phyloP scores from a whole-genome alignment of 2,797 vertebrate genomes.

The Glossophaga mutica region DNA sequence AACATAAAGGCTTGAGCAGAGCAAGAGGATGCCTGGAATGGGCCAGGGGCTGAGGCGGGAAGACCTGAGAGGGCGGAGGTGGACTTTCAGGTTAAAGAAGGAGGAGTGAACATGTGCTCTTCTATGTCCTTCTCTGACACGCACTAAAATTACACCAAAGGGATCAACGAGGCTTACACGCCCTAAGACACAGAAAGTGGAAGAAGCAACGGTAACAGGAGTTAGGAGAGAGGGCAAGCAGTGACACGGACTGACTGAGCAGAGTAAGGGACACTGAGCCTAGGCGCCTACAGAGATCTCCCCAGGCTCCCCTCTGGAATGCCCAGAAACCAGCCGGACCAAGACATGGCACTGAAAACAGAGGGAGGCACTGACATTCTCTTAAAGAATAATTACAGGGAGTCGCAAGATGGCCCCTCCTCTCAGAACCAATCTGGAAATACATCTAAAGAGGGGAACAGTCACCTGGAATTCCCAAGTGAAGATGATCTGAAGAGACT shows the following conservation, averaged over 20 bases:
- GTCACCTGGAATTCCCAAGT: too few species aligned
- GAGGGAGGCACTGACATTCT: background rate
- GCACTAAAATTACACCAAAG: background rate
- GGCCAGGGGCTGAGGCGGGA: too few species aligned
- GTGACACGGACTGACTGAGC: background rate
- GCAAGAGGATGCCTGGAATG: too few species aligned
- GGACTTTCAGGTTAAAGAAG: background rate
- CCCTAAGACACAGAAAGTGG: background rate
- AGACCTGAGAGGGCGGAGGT: background rate
- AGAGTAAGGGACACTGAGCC: background rate
- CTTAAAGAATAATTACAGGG: background rate
- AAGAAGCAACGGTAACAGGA: background rate
- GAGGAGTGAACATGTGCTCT: background rate
- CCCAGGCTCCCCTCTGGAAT: background rate
- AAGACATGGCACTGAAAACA: background rate
- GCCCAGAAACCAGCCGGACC: background rate
- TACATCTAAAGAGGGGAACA: too few species aligned
- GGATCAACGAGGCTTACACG: background rate
- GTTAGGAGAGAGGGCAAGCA: background rate
- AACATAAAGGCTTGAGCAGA: background rate
- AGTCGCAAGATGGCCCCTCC: too few species aligned
- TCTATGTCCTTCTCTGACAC: background rate
- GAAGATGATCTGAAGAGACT: too few species aligned
- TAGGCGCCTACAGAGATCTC: background rate
- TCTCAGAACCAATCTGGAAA: too few species aligned